These are phyloP conservation scores for Coelinius sp. DNA, from an alignment of 2,888 invertebrate species.

Conservation along the genomic window DNA sequence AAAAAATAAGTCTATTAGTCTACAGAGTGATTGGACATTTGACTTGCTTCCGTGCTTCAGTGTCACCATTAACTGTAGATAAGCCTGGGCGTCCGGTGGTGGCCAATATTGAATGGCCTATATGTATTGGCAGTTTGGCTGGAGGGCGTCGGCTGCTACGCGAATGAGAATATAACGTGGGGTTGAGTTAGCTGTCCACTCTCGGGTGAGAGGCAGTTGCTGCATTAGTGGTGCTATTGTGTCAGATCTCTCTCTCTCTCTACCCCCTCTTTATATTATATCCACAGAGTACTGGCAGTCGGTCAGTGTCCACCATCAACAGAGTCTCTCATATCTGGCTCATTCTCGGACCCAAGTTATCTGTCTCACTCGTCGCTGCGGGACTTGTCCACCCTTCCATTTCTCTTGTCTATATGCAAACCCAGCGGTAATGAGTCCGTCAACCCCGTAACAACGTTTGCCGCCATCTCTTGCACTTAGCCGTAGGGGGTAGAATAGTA, in stretches of 20 bases:
- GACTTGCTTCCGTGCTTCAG: slow-evolving; percentile 39
- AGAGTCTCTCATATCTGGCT: slow-evolving; percentile 36
- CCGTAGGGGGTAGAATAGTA: slow-evolving; percentile 45
- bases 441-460: slow-evolving; percentile 69
- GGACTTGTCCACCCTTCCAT: slow-evolving; percentile 19
- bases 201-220: slow-evolving; percentile 56
- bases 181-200: slow-evolving; percentile 22
- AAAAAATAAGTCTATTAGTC: slow-evolving; percentile 16
- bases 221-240: slow-evolving; percentile 70
- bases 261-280: slow-evolving; percentile 58
- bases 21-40: slow-evolving; percentile 9
- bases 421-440: slow-evolving; percentile 69
- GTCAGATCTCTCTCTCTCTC: slow-evolving; percentile 47
- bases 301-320: slow-evolving; percentile 58
- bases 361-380: slow-evolving; percentile 34
- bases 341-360: slow-evolving; percentile 44
- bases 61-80: slow-evolving; percentile 62
- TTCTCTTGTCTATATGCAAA: slow-evolving; percentile 67
- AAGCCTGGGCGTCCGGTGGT: slow-evolving; percentile 55
- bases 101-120: slow-evolving; percentile 66
- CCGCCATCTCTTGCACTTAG: slow-evolving; percentile 68
- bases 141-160: slow-evolving; percentile 53
- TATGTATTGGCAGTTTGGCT: slow-evolving; percentile 62
- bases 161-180: slow-evolving; percentile 10
- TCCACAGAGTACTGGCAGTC: slow-evolving; percentile 63